Percentiles rank a stretch among this genome's conserved stretches.
These are phyloP conservation scores for Crotophaga sulcirostris DNA, from an alignment of 2,113 vertebrate genomes.

Conservation along the genomic window DNA sequence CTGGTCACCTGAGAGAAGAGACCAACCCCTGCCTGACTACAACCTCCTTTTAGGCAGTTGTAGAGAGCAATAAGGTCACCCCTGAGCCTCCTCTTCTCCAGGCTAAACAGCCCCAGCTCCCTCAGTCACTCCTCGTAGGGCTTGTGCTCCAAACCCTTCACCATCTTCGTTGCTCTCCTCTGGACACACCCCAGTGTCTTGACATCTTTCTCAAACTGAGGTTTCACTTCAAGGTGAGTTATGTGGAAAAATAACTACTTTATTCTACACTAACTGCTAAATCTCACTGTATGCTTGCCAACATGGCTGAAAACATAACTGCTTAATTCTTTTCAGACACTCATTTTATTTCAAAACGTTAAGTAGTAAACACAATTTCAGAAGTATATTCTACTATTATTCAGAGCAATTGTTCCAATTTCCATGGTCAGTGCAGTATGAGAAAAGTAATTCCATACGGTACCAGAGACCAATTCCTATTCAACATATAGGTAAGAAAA, in stretches of 20 bases:
- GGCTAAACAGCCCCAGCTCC: no score
- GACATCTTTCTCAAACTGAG: no score
- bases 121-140: no score
- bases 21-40: no score
- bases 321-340: neutral
- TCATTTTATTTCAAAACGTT: neutral
- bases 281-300: neutral
- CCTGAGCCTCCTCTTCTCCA: no score
- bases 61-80: no score
- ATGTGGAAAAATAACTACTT: neutral
- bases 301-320: rapidly evolving
- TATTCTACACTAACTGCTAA: neutral
- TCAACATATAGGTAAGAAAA: neutral
- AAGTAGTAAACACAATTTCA: neutral
- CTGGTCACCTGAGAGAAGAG: no score
- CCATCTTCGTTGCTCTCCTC: no score
- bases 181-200: no score
- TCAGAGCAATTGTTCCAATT: neutral
- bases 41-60: no score
- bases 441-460: neutral
- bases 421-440: neutral
- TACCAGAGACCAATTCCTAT: neutral
- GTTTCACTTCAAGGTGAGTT: neutral
- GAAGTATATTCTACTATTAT: neutral
- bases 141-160: no score